phyloP scores from a whole-genome alignment of 2,888 invertebrate genomes.

The Cancer borealis region DNA sequence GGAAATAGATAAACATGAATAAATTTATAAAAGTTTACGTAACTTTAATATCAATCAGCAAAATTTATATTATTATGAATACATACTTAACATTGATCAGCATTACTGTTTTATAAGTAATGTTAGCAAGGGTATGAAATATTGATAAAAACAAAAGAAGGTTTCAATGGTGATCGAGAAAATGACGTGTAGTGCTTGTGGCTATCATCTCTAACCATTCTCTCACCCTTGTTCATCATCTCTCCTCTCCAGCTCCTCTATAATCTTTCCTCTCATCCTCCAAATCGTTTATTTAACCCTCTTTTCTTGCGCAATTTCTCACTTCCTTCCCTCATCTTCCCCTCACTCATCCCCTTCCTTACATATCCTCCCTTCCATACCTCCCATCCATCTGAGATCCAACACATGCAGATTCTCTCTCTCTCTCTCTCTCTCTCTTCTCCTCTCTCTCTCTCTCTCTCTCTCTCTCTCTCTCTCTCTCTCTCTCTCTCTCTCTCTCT shows the following conservation, averaged over 20 bases:
- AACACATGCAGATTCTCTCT: background rate
- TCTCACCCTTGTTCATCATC: constrained; percentile 18
- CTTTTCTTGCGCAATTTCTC: constrained; percentile 27
- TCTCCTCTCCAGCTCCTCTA: constrained; percentile 14
- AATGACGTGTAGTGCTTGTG: background rate
- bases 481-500: background rate
- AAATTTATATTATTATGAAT: background rate
- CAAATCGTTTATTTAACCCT: constrained; percentile 40
- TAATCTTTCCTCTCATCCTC: constrained; percentile 35
- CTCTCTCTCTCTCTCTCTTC: background rate
- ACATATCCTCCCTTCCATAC: no score
- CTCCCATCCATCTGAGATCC: background rate
- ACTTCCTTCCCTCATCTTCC: background rate
- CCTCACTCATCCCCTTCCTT: background rate
- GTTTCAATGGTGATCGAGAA: background rate
- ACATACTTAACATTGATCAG: background rate
- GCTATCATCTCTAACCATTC: background rate
- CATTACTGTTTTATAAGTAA: background rate
- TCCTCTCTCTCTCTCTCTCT: background rate
- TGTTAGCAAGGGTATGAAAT: background rate
- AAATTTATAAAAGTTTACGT: no score
- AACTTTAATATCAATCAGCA: no score
- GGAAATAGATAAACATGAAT: no score
- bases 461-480: background rate
- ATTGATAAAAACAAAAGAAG: background rate